Evolutionary conservation across 37 sponge, comb jelly and placozoan genomes (phyloP).

Genomic region (Agelas oroides): DNA sequence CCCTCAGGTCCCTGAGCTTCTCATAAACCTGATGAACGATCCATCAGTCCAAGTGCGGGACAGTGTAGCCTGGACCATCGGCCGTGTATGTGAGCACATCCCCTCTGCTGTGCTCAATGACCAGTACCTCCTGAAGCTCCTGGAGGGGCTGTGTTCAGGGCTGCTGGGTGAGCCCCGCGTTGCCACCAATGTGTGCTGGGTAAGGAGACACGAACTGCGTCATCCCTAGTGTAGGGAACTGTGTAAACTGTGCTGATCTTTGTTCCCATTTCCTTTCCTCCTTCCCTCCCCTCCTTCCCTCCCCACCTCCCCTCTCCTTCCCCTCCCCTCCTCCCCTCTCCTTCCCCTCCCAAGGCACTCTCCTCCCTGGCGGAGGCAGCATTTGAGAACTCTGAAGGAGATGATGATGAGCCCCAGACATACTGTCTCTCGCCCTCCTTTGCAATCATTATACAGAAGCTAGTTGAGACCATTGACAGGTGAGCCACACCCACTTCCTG

Average conservation of each 20-base stretch:
- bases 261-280: no score
- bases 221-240: no score
- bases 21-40: conserved; percentile 86
- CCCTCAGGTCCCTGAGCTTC: conserved; percentile 59
- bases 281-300: neutral
- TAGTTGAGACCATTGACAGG: conserved; percentile 84
- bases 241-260: neutral
- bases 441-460: conserved; percentile 71
- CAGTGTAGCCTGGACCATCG: conserved; percentile 97
- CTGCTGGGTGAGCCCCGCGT: conserved; percentile 92
- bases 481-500: neutral
- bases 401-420: conserved; percentile 79
- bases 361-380: conserved; percentile 98
- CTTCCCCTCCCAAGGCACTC: conserved; percentile 72
- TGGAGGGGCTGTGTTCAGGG: conserved; percentile 70
- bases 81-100: conserved; percentile 90
- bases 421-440: conserved; percentile 82
- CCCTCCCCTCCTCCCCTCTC: neutral
- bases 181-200: conserved; percentile 97
- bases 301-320: conserved; percentile 1
- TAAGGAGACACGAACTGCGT: conserved; percentile 18
- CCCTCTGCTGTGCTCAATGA: conserved; percentile 77
- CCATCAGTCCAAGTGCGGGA: conserved; percentile 87
- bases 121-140: conserved; percentile 57
- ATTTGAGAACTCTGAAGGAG: conserved; percentile 67